phyloP scores from a whole-genome alignment of 2,113 vertebrate species.

The Pituophis catenifer region DNA sequence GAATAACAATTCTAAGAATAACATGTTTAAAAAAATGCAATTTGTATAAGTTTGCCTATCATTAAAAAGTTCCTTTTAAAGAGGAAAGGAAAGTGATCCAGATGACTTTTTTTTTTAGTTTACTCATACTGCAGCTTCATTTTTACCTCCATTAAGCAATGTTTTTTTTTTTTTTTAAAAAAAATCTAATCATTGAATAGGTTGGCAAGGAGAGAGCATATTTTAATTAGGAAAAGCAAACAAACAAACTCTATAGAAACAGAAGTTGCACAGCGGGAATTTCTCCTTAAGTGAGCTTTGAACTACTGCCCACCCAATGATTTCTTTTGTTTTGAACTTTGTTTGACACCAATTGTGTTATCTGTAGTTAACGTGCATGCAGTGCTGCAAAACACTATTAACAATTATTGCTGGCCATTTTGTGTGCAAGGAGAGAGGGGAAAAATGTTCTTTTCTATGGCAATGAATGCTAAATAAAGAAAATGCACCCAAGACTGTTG shows the following conservation, averaged over 20 bases:
- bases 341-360: neutral
- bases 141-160: neutral
- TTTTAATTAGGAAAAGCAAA: neutral
- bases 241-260: neutral
- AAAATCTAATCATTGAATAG: neutral
- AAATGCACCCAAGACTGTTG: neutral
- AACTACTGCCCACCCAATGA: neutral
- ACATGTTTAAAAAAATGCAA: neutral
- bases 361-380: neutral
- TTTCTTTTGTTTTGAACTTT: neutral
- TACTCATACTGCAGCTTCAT: neutral
- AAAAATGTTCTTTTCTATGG: neutral
- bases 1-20: neutral
- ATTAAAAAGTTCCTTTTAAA: neutral
- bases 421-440: neutral
- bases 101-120: neutral
- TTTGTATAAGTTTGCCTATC: neutral
- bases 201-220: neutral
- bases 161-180: neutral
- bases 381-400: neutral
- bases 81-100: neutral
- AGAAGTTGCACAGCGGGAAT: neutral
- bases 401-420: neutral
- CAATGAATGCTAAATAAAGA: neutral
- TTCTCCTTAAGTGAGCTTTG: neutral